Evolutionary conservation across 1,140 invertebrate genomes (phyloP).

Genomic region (Megalonaias nervosa): DNA sequence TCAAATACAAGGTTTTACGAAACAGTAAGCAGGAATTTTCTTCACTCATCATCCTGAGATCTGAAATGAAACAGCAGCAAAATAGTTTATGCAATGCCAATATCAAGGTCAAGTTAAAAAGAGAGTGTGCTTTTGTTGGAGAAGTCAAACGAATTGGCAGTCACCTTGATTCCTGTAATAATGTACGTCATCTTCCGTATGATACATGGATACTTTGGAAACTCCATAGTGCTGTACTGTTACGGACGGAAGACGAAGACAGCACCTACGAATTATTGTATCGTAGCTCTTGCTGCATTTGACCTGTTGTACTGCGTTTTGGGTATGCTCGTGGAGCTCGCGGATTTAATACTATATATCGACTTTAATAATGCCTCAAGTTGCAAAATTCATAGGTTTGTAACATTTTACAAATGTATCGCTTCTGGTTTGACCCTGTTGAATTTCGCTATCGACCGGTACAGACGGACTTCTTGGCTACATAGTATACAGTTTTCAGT

Average conservation of each 20-base stretch:
- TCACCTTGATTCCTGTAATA: constrained; percentile 32
- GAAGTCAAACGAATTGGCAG: too few species aligned
- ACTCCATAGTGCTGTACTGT: constrained; percentile 33
- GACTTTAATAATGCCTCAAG: constrained; percentile 40
- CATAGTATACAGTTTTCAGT: constrained; percentile 38
- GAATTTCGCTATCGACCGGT: constrained; percentile 45
- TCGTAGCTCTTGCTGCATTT: constrained; percentile 41
- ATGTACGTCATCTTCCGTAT: constrained; percentile 32
- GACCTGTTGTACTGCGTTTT: constrained; percentile 40
- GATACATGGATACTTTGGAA: constrained; percentile 26
- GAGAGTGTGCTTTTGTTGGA: too few species aligned
- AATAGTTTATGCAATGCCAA: too few species aligned
- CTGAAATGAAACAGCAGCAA: too few species aligned
- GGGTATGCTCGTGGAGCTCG: constrained; percentile 49
- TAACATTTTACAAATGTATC: constrained; percentile 35
- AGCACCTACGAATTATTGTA: constrained; percentile 33
- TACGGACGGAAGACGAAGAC: constrained; percentile 31
- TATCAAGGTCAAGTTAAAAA: too few species aligned
- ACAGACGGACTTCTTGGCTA: constrained; percentile 41
- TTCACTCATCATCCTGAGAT: too few species aligned
- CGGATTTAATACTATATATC: constrained; percentile 43
- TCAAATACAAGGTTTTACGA: too few species aligned
- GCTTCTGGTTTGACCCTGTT: constrained; percentile 43
- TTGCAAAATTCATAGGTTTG: constrained; percentile 44
- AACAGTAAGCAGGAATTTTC: too few species aligned